phyloP scores from a whole-genome alignment of 2,113 vertebrate species.

The Syrmaticus mikado region DNA sequence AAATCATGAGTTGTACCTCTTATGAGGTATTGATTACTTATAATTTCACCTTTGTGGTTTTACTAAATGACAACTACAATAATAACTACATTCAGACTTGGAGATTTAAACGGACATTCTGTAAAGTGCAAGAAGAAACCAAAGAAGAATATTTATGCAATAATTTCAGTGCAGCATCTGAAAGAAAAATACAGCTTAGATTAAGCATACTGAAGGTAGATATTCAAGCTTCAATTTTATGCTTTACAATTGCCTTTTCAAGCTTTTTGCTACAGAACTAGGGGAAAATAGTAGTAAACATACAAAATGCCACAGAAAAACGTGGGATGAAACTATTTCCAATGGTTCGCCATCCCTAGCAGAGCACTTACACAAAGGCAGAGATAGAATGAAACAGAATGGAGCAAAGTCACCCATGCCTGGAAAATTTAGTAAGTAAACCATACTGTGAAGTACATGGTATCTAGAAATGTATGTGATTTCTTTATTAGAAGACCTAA shows the following conservation, averaged over 20 bases:
- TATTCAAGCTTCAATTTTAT: neutral
- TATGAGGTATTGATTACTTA: slow-evolving; percentile 20
- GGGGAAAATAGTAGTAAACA: neutral
- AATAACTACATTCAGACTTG: neutral
- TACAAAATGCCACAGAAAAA: neutral
- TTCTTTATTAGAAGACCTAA: neutral
- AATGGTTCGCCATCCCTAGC: neutral
- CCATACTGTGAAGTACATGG: neutral
- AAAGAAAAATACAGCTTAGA: neutral
- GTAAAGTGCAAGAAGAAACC: neutral
- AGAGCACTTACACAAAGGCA: neutral
- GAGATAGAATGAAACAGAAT: neutral
- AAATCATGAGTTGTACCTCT: neutral
- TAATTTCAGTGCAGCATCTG: neutral
- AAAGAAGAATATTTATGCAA: neutral
- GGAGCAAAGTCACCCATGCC: neutral
- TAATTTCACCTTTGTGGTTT: slow-evolving; percentile 12
- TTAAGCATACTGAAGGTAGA: neutral
- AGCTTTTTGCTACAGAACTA: neutral
- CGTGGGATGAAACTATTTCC: neutral
- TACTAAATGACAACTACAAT: slow-evolving; percentile 18
- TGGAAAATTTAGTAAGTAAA: neutral
- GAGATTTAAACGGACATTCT: neutral
- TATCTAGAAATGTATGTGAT: neutral
- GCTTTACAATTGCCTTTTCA: neutral